phyloP scores from a whole-genome alignment of 2,888 invertebrate species.

The Matsumyia berberina region DNA sequence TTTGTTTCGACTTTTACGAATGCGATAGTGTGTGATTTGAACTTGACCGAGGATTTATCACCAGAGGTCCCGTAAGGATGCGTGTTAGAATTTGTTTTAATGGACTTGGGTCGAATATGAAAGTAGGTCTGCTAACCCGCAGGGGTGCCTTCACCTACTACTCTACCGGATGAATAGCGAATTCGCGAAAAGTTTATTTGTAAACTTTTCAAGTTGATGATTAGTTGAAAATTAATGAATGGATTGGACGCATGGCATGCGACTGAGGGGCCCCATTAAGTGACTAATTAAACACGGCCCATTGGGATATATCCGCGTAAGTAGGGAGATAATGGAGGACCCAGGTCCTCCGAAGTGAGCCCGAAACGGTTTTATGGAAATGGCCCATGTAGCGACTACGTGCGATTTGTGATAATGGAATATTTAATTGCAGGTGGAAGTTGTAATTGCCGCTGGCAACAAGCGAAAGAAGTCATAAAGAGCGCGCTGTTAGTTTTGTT shows the following conservation, averaged over 20 bases:
- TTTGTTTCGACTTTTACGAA: constrained; percentile 6
- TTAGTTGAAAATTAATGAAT: constrained; percentile 76
- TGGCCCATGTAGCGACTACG: constrained; percentile 44
- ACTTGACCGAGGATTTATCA: constrained; percentile 65
- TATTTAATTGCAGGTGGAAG: constrained; percentile 75
- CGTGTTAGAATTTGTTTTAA: constrained; percentile 59
- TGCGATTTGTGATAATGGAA: constrained; percentile 76
- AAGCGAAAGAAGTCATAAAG: constrained; percentile 63
- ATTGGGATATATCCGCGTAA: constrained; percentile 54
- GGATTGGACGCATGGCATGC: constrained; percentile 71
- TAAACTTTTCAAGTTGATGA: constrained; percentile 69
- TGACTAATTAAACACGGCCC: constrained; percentile 71
- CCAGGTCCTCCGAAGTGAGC: background rate
- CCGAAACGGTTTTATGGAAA: constrained; percentile 34
- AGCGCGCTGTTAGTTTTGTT: constrained; percentile 62
- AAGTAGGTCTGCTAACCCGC: constrained; percentile 9
- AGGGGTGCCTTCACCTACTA: background rate
- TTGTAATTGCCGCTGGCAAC: constrained; percentile 70
- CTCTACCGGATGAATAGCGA: constrained; percentile 2
- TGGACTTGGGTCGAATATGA: constrained; percentile 32
- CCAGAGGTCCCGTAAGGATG: constrained; percentile 64
- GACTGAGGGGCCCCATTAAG: constrained; percentile 57
- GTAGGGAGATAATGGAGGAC: constrained; percentile 44
- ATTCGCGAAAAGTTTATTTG: constrained; percentile 58
- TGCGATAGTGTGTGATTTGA: constrained; percentile 48